These are phyloP conservation scores for Hippopotamyrus pictus DNA, from an alignment of 2,797 vertebrate genomes.

Conservation along the genomic window DNA sequence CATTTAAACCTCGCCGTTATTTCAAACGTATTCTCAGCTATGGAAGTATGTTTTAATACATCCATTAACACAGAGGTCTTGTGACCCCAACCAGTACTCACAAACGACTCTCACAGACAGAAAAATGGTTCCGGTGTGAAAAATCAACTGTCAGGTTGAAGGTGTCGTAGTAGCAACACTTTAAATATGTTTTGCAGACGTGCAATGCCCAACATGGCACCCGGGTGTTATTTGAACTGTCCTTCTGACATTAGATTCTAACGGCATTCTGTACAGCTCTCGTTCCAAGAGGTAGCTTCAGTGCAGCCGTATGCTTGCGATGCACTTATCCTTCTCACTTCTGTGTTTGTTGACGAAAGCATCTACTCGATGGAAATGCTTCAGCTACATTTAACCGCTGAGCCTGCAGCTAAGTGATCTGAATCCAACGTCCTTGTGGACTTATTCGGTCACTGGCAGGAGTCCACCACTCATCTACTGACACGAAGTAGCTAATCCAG, in stretches of 20 bases:
- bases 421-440: slow-evolving; percentile 57
- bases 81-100: background rate
- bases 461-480: slow-evolving; percentile 36
- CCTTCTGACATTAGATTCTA: background rate
- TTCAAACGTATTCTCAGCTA: background rate
- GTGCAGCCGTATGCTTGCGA: background rate
- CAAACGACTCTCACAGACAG: background rate
- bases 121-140: background rate
- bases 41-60: background rate
- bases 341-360: background rate
- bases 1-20: background rate
- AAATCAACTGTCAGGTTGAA: background rate
- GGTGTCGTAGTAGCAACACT: background rate
- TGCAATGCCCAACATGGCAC: background rate
- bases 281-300: background rate
- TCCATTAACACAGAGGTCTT: background rate
- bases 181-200: background rate
- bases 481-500: slow-evolving; percentile 52
- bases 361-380: background rate
- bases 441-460: slow-evolving; percentile 62
- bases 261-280: background rate
- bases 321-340: background rate
- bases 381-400: background rate
- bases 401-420: slow-evolving; percentile 26
- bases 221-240: background rate